Percentiles rank a stretch among this genome's conserved stretches.
Evolutionary conservation across 1,140 invertebrate genomes (phyloP).

Genomic region (Campodea augens): DNA sequence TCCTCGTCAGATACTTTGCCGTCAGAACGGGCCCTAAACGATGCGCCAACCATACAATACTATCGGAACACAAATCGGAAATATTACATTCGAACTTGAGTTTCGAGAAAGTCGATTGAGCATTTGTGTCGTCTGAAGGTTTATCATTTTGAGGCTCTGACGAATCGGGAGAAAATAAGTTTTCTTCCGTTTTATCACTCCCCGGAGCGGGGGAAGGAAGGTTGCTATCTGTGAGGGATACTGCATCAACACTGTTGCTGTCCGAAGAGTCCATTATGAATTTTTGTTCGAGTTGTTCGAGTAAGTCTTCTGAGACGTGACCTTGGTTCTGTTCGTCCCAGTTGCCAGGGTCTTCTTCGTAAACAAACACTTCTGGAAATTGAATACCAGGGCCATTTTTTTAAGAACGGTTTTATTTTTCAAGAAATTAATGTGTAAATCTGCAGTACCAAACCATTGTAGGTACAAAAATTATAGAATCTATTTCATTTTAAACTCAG

Average conservation of each 20-base stretch:
- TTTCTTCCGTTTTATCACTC: not conserved
- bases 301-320: conserved; percentile 19
- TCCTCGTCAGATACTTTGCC: conserved; percentile 70
- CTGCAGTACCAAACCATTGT: too few species aligned
- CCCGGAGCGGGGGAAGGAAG: not conserved
- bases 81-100: conserved; percentile 29
- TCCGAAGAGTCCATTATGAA: conserved; percentile 15
- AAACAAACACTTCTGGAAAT: conserved; percentile 29
- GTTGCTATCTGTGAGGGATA: conserved; percentile 20
- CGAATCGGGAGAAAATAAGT: not conserved
- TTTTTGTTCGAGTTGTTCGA: conserved; percentile 24
- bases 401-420: not conserved
- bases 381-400: not conserved
- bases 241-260: conserved; percentile 15
- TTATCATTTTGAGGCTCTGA: not conserved
- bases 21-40: conserved; percentile 86
- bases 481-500: too few species aligned
- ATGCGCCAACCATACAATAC: conserved; percentile 77
- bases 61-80: conserved; percentile 77
- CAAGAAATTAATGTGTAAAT: too few species aligned
- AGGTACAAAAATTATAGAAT: too few species aligned
- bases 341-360: conserved; percentile 40
- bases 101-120: not conserved
- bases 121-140: not conserved
- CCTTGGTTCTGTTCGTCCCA: conserved; percentile 27